These are phyloP conservation scores for Carapus acus DNA, from an alignment of 2,797 vertebrate species.

Conservation along the genomic window DNA sequence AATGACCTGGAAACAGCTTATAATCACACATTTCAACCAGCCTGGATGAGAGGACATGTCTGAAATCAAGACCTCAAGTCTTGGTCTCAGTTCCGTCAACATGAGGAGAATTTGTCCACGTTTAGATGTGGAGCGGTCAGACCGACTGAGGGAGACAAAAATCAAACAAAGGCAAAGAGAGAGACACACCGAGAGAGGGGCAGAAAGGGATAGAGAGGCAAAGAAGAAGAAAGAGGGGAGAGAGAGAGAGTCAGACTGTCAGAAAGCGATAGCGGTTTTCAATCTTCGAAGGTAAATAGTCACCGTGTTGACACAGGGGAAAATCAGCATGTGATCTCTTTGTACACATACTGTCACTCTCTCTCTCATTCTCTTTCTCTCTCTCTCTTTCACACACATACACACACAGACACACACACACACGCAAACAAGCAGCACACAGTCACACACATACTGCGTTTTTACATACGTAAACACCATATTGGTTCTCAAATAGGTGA, in stretches of 20 bases:
- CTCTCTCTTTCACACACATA: background rate
- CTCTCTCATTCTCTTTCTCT: too few species aligned
- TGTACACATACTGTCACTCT: background rate
- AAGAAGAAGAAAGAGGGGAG: background rate
- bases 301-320: slow-evolving; percentile 30
- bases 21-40: too few species aligned
- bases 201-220: background rate
- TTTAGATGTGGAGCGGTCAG: too few species aligned
- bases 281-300: slow-evolving; percentile 52
- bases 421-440: background rate
- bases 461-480: background rate
- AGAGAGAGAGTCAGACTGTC: background rate
- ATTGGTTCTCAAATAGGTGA: too few species aligned
- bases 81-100: too few species aligned
- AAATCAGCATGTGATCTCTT: slow-evolving; percentile 32
- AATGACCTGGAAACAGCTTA: too few species aligned
- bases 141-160: too few species aligned
- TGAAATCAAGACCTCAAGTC: too few species aligned
- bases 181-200: background rate
- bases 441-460: too few species aligned
- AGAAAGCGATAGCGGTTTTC: slow-evolving; percentile 24
- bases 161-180: background rate
- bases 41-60: too few species aligned
- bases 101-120: too few species aligned
- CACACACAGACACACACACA: background rate